These are phyloP conservation scores for Esox niger DNA, from an alignment of 2,113 vertebrate species.

Conservation along the genomic window DNA sequence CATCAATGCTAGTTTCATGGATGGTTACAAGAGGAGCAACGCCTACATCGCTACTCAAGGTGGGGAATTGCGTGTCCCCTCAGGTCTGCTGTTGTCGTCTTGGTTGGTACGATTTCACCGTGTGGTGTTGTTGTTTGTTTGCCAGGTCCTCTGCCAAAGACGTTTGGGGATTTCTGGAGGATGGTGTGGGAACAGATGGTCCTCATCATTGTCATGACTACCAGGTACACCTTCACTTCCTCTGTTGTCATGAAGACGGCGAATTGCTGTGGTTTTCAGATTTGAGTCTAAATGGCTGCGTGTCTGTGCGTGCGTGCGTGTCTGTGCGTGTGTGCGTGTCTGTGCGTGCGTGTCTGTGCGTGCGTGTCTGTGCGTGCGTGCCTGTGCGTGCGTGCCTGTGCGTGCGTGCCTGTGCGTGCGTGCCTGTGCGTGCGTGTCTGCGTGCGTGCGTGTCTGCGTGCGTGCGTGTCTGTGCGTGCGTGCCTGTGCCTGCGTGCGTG, in stretches of 20 bases:
- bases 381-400: background rate
- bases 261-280: background rate
- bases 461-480: background rate
- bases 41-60: slow-evolving; percentile 77
- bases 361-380: background rate
- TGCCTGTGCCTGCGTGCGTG: no score
- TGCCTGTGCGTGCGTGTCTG: background rate
- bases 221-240: slow-evolving; percentile 66
- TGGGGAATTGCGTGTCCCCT: no score
- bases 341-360: background rate
- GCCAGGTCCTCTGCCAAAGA: slow-evolving; percentile 78
- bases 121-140: slow-evolving; percentile 17
- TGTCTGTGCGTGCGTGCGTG: background rate
- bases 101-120: background rate
- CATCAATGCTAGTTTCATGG: slow-evolving; percentile 81
- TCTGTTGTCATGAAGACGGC: no score
- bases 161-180: slow-evolving; percentile 77
- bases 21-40: slow-evolving; percentile 74
- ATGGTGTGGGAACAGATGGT: slow-evolving; percentile 83
- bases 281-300: background rate
- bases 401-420: background rate
- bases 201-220: slow-evolving; percentile 80
- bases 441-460: no score
- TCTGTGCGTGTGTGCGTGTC: no score
- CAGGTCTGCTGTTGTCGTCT: no score